A percentile compares a stretch with the other conserved stretches of the same genome.
Evolutionary conservation across 2,113 vertebrate genomes (phyloP).

Genomic region (Pyrgilauda ruficollis): DNA sequence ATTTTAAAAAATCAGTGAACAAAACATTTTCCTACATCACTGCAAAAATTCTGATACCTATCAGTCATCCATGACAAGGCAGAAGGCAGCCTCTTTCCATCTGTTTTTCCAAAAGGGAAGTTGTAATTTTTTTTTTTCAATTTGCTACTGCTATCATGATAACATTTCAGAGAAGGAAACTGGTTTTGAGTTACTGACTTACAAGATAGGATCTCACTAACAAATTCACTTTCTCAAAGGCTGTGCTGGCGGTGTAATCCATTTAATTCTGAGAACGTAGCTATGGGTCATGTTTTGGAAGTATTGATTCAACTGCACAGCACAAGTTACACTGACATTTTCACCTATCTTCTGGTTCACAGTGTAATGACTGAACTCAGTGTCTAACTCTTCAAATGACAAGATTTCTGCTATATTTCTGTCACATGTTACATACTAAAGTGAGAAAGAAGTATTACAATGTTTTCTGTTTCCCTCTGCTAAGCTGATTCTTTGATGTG

Average conservation of each 20-base stretch:
- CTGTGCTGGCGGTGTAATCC: neutral
- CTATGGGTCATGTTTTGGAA: neutral
- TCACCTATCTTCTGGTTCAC: neutral
- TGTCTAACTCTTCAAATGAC: neutral
- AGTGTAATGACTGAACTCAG: neutral
- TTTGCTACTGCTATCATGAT: neutral
- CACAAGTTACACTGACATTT: neutral
- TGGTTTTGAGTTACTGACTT: conserved; percentile 19
- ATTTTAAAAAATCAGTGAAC: neutral
- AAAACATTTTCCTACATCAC: neutral
- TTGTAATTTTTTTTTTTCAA: neutral
- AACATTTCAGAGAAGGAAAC: conserved; percentile 4
- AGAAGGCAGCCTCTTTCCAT: neutral
- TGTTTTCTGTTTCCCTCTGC: neutral
- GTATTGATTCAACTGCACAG: neutral
- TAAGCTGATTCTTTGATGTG: neutral
- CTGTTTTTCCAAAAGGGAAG: neutral
- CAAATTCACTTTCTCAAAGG: conserved; percentile 23
- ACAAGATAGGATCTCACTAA: conserved; percentile 13
- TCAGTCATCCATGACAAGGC: neutral
- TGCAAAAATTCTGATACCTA: neutral
- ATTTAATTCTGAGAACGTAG: neutral
- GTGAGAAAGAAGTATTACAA: neutral
- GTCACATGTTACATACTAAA: neutral
- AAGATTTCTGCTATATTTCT: neutral